A percentile compares a stretch with the other conserved stretches of the same genome.
Evolutionary conservation across 2,888 invertebrate species (phyloP).

Genomic region (Osedax frankpressi): DNA sequence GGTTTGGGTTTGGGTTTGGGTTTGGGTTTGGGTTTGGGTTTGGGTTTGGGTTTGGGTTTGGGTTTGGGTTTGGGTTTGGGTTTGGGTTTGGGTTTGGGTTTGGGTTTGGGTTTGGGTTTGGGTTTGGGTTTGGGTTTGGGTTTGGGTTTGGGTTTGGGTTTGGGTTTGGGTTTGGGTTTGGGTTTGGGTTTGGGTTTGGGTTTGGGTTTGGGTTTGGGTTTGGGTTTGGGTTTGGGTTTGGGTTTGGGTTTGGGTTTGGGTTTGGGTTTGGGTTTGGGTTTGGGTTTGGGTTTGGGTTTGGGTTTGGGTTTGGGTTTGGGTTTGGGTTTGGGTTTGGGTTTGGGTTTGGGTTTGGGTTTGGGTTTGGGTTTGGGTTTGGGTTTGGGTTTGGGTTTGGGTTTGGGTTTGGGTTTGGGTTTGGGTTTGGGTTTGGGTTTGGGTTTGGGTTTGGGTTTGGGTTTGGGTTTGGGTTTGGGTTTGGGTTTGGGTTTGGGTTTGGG

Average conservation of each 20-base stretch:
- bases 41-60: constrained; percentile 28
- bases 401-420: constrained; percentile 3
- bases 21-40: constrained; percentile 14
- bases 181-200: constrained; percentile 30
- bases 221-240: constrained; percentile 29
- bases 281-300: constrained; percentile 22
- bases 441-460: background rate
- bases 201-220: constrained; percentile 29
- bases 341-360: constrained; percentile 24
- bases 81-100: constrained; percentile 30
- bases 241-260: constrained; percentile 29
- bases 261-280: constrained; percentile 28
- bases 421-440: background rate
- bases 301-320: constrained; percentile 6
- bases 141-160: constrained; percentile 25
- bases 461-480: constrained; percentile 5
- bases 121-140: constrained; percentile 16
- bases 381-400: constrained; percentile 10
- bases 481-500: constrained; percentile 26
- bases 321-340: constrained; percentile 30
- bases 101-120: constrained; percentile 29
- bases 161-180: constrained; percentile 29
- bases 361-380: constrained; percentile 12
- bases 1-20: constrained; percentile 3
- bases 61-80: constrained; percentile 29